These are phyloP conservation scores for Melolontha melolontha DNA, from an alignment of 2,888 invertebrate species.

Conservation along the genomic window DNA sequence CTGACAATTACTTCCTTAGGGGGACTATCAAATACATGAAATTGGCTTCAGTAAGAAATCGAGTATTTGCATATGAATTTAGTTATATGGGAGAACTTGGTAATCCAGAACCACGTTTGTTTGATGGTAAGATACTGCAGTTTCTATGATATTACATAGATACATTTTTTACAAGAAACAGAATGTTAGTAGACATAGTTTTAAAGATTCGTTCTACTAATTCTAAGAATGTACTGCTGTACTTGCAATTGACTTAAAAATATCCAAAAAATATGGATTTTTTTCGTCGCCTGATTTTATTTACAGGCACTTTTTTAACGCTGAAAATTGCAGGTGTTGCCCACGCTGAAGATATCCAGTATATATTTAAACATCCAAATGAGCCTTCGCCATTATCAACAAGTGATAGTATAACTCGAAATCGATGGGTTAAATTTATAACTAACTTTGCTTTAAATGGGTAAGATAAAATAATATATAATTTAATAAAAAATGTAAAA, in stretches of 20 bases:
- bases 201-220: no score
- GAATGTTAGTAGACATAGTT: no score
- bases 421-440: conserved; percentile 8
- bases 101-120: background rate
- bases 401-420: background rate
- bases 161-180: no score
- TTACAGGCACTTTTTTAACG: no score
- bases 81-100: background rate
- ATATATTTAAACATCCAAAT: background rate
- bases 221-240: background rate
- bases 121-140: background rate
- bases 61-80: background rate
- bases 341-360: background rate
- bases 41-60: background rate
- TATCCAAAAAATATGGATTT: no score
- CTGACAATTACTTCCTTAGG: background rate
- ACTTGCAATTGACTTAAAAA: background rate
- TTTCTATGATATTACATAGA: no score
- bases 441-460: background rate
- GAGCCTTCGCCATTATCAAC: background rate
- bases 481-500: background rate
- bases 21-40: background rate
- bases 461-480: background rate
- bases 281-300: no score
- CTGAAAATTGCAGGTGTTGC: background rate